phyloP scores from a whole-genome alignment of 2,888 invertebrate genomes.

The Mystacides longicornis region DNA sequence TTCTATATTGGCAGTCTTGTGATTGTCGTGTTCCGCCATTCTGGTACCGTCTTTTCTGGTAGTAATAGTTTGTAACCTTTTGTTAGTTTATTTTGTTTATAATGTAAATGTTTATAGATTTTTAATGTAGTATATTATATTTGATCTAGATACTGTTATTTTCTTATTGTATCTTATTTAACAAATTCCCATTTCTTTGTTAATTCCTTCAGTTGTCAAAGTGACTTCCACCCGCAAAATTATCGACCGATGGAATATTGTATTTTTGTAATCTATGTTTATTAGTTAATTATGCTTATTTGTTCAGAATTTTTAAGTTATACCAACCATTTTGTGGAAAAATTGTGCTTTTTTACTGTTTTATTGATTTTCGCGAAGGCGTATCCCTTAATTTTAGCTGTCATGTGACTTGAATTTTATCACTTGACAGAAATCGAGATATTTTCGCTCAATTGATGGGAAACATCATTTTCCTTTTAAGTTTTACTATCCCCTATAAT shows the following conservation, averaged over 20 bases:
- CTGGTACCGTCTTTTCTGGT: conserved; percentile 5
- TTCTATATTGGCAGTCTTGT: conserved; percentile 49
- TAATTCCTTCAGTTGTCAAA: conserved; percentile 14
- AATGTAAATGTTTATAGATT: background rate
- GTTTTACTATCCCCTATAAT: too few relatives aligned
- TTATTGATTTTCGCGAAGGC: conserved; percentile 13
- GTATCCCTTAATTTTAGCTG: conserved; percentile 7
- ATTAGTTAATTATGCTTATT: background rate
- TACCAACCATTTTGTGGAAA: background rate
- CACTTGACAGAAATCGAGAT: background rate
- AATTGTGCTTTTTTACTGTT: background rate
- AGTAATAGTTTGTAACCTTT: background rate
- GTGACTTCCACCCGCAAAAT: conserved; percentile 3
- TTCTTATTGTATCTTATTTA: too few relatives aligned
- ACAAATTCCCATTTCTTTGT: background rate
- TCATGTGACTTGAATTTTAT: conserved; percentile 13
- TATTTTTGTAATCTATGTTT: background rate
- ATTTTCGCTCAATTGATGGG: background rate
- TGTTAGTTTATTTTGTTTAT: conserved; percentile 7
- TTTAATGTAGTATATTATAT: background rate
- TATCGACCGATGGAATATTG: background rate
- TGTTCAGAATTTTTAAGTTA: background rate
- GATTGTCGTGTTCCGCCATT: conserved; percentile 48
- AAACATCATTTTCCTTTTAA: background rate
- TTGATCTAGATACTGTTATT: too few relatives aligned